Percentiles rank a stretch among this genome's conserved stretches.
Evolutionary conservation across 1,140 invertebrate genomes (phyloP).

Genomic region (Aphis craccivora): DNA sequence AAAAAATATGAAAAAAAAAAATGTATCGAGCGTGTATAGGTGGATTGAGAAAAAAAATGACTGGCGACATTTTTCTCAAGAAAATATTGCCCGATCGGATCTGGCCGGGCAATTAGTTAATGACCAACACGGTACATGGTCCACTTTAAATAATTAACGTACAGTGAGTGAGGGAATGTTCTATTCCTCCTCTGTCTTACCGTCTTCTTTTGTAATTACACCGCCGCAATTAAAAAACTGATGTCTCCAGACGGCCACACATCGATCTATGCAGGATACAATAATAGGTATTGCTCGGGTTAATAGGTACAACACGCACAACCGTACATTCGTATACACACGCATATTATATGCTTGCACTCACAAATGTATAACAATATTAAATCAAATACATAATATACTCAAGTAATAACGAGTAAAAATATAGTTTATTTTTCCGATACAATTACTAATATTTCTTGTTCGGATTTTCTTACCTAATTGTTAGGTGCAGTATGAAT

Average conservation of each 20-base stretch:
- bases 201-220: conserved; percentile 37
- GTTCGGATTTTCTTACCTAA: too few species aligned
- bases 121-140: conserved; percentile 31
- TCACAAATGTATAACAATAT: conserved; percentile 13
- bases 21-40: neutral
- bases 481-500: too few species aligned
- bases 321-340: neutral
- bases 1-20: neutral
- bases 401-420: neutral
- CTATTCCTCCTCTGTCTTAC: neutral
- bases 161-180: conserved; percentile 47
- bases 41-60: conserved; percentile 43
- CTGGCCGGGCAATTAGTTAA: conserved; percentile 36
- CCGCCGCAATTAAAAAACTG: conserved; percentile 51
- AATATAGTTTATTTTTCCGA: neutral
- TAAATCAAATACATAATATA: neutral
- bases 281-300: neutral
- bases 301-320: neutral
- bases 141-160: conserved; percentile 54
- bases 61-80: conserved; percentile 53
- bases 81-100: conserved; percentile 36
- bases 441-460: neutral
- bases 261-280: conserved; percentile 12
- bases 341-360: neutral
- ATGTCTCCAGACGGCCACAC: conserved; percentile 34